Evolutionary conservation across 1,140 invertebrate genomes (phyloP).

Genomic region (Neodiprion pinetum): DNA sequence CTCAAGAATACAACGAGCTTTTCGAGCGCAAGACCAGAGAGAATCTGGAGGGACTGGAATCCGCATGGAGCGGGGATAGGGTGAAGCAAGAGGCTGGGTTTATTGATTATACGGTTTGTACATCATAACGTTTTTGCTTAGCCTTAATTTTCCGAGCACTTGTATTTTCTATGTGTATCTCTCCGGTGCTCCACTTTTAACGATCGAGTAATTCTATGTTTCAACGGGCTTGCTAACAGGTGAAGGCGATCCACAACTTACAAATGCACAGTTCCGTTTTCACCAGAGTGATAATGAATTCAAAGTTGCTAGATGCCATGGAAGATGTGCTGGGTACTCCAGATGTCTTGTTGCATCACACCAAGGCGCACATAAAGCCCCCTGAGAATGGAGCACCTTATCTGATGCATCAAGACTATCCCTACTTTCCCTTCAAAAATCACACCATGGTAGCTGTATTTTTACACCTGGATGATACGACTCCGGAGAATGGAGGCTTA

Average conservation of each 20-base stretch:
- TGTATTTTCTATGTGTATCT: not conserved
- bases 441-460: slow-evolving; percentile 70
- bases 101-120: slow-evolving; percentile 51
- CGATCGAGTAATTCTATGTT: slow-evolving; percentile 6
- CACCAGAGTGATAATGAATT: slow-evolving; percentile 62
- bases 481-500: slow-evolving; percentile 68
- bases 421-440: slow-evolving; percentile 69
- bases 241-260: slow-evolving; percentile 65
- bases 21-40: slow-evolving; percentile 54
- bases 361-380: slow-evolving; percentile 70
- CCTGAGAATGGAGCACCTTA: slow-evolving; percentile 69
- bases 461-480: slow-evolving; percentile 67
- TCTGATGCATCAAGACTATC: slow-evolving; percentile 72
- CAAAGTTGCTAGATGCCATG: slow-evolving; percentile 65
- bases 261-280: slow-evolving; percentile 68
- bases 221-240: slow-evolving; percentile 40
- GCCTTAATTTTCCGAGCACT: slow-evolving; percentile 11
- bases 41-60: slow-evolving; percentile 53
- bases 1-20: slow-evolving; percentile 57
- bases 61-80: slow-evolving; percentile 61
- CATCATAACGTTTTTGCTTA: slow-evolving; percentile 12
- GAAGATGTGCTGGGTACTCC: slow-evolving; percentile 66
- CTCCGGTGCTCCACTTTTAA: slow-evolving; percentile 1
- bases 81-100: slow-evolving; percentile 53
- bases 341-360: slow-evolving; percentile 69